These are phyloP conservation scores for Prunella fulvescens DNA, from an alignment of 2,113 vertebrate species.

Conservation along the genomic window DNA sequence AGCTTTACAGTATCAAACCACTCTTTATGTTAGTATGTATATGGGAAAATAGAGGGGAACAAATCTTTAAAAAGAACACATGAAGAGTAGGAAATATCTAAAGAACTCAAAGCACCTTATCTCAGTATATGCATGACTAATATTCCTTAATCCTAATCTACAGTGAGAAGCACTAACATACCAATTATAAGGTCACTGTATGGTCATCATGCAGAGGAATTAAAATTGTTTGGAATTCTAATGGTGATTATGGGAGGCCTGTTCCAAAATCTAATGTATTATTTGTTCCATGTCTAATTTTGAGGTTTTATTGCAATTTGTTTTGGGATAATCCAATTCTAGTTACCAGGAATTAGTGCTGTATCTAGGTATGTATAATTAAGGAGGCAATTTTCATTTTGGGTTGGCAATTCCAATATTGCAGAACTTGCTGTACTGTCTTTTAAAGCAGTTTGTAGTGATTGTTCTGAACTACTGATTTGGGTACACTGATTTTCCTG, in stretches of 20 bases:
- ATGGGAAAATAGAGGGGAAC: neutral
- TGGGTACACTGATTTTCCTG: neutral
- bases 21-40: neutral
- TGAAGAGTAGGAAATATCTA: neutral
- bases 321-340: neutral
- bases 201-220: neutral
- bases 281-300: neutral
- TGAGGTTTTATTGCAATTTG: neutral
- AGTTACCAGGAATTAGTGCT: neutral
- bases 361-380: neutral
- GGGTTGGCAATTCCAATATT: neutral
- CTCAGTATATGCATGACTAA: neutral
- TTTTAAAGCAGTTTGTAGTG: neutral
- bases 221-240: neutral
- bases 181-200: neutral
- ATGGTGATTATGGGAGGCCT: neutral
- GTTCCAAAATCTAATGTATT: neutral
- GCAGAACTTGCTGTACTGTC: neutral
- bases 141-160: neutral
- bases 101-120: neutral
- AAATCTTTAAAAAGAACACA: neutral
- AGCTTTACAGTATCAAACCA: neutral
- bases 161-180: neutral
- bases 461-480: neutral
- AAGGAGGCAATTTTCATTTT: neutral